A percentile compares a stretch with the other conserved stretches of the same genome.
These are phyloP conservation scores for Strigamia transsilvanica DNA, from an alignment of 2,888 invertebrate genomes.

Conservation along the genomic window DNA sequence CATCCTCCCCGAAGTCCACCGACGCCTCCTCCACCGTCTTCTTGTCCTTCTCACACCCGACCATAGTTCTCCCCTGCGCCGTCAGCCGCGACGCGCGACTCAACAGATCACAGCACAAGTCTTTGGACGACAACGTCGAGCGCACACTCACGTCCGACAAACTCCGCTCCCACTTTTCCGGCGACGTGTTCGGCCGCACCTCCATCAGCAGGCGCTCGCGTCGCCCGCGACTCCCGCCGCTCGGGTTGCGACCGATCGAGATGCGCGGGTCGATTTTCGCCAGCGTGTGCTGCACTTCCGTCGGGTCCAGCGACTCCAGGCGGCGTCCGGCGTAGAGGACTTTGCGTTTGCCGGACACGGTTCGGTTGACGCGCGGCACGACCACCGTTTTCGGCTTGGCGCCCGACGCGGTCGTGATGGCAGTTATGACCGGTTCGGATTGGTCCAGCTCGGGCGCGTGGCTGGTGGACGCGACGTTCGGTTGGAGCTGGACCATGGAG, in stretches of 20 bases:
- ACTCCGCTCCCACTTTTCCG: conserved; percentile 46
- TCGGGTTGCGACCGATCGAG: background rate
- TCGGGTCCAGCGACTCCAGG: conserved; percentile 50
- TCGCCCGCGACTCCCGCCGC: background rate
- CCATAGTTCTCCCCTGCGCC: background rate
- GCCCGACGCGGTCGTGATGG: conserved; percentile 6
- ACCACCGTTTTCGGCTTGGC: background rate
- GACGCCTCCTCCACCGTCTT: background rate
- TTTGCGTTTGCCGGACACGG: background rate
- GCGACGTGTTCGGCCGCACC: conserved; percentile 52
- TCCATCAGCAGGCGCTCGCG: conserved; percentile 36
- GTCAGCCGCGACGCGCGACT: conserved; percentile 14
- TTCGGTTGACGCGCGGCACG: background rate
- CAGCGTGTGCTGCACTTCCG: conserved; percentile 53
- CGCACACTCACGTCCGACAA: conserved; percentile 28
- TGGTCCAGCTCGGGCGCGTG: background rate
- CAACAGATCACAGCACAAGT: conserved; percentile 45
- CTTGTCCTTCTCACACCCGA: background rate
- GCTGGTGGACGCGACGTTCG: conserved; percentile 11
- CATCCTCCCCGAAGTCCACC: background rate
- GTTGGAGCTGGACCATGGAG: conserved; percentile 6
- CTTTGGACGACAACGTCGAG: conserved; percentile 1
- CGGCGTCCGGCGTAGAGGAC: background rate
- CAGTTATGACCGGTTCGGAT: conserved; percentile 1
- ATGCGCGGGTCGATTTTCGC: conserved; percentile 54